These are phyloP conservation scores for Xerus inauris DNA, from an alignment of 2,113 vertebrate genomes.

Conservation along the genomic window DNA sequence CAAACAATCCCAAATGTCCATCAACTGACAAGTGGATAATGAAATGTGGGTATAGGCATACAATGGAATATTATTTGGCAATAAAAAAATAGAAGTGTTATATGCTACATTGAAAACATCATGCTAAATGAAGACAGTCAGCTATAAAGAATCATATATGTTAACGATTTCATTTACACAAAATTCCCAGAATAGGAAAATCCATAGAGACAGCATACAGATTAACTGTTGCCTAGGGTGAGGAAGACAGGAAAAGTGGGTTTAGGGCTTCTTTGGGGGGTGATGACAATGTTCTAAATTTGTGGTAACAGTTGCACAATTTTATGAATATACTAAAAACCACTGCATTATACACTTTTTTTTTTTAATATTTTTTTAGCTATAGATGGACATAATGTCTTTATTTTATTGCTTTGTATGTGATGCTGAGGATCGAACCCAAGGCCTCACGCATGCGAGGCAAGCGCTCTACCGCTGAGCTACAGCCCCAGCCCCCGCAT, in stretches of 20 bases:
- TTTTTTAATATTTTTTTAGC: too few relatives aligned
- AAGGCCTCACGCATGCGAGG: too few relatives aligned
- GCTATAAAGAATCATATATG: not conserved
- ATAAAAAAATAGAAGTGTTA: conserved; percentile 38
- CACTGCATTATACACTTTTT: too few relatives aligned
- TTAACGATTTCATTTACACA: not conserved
- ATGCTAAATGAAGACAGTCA: not conserved
- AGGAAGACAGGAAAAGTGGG: not conserved
- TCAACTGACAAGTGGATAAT: not conserved
- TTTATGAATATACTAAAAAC: conserved; percentile 30
- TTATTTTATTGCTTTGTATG: too few relatives aligned
- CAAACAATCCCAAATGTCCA: not conserved
- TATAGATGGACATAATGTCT: too few relatives aligned
- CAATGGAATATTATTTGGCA: not conserved
- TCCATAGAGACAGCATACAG: not conserved
- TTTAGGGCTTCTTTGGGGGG: not conserved
- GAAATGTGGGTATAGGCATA: not conserved
- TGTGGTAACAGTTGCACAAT: conserved; percentile 3
- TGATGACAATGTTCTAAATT: conserved; percentile 22
- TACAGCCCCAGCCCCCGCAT: too few relatives aligned
- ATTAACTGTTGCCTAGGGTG: not conserved
- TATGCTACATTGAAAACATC: not conserved
- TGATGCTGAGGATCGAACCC: too few relatives aligned
- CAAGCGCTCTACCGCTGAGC: too few relatives aligned
- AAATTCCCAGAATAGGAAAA: not conserved